Conservation (phyloP, 2,888 invertebrate genomes). For the Erannis defoliaria region DNA sequence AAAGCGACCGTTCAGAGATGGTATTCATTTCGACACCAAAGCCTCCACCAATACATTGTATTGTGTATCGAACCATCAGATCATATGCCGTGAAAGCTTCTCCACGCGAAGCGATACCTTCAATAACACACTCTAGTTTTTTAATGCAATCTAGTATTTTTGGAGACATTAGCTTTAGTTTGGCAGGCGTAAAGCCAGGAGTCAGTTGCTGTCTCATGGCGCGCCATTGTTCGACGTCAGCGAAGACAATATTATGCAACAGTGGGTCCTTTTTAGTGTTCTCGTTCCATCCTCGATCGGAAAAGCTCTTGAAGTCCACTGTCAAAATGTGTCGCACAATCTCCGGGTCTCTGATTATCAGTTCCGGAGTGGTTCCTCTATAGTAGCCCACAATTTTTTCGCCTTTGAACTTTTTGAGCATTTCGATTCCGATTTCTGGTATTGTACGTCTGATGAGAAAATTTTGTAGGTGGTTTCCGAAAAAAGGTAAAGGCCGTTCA, state of each 20-base stretch:
- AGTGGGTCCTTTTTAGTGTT: conserved; percentile 54
- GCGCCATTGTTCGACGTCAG: conserved; percentile 54
- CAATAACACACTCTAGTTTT: conserved; percentile 28
- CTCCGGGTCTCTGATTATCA: conserved; percentile 57
- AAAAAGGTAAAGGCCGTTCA: conserved; percentile 40
- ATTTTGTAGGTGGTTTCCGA: conserved; percentile 43
- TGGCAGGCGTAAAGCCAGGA: conserved; percentile 59
- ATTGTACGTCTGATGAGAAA: conserved; percentile 31
- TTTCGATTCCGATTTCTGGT: conserved; percentile 33
- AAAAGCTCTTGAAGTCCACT: conserved; percentile 54
- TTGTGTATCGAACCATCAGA: conserved; percentile 57
- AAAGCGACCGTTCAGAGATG: conserved; percentile 21
- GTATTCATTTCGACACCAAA: conserved; percentile 51
- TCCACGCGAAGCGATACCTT: not conserved
- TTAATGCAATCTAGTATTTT: conserved; percentile 50
- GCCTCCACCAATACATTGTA: conserved; percentile 56
- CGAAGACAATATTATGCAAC: conserved; percentile 56
- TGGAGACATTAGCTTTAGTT: conserved; percentile 61
- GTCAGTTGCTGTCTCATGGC: conserved; percentile 44
- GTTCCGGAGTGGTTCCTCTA: conserved; percentile 49
- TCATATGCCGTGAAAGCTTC: conserved; percentile 46
- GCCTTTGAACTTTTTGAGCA: conserved; percentile 50
- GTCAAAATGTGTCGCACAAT: conserved; percentile 52
- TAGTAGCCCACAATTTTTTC: conserved; percentile 58
- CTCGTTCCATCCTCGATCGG: conserved; percentile 51